Conservation (phyloP, 2,113 vertebrate genomes). For the Sisor rabdophorus region DNA sequence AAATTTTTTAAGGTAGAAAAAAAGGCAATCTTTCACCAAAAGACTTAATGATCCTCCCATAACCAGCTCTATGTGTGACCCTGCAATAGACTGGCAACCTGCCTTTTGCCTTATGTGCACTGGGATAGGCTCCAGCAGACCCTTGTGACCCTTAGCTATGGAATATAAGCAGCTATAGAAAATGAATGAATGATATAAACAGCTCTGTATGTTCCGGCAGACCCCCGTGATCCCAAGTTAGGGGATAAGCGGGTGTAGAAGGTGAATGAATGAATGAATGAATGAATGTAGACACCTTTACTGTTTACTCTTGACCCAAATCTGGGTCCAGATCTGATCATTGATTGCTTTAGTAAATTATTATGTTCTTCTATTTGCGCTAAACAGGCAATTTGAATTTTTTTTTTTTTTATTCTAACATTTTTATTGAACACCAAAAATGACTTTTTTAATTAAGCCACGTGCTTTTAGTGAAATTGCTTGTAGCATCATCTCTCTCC, state of each 20-base stretch:
- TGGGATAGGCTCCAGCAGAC: no score
- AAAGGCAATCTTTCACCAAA: constrained; percentile 19
- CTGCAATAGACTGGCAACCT: no score
- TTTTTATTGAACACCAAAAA: constrained; percentile 1
- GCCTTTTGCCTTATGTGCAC: no score
- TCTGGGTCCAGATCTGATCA: background rate
- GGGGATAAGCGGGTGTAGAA: no score
- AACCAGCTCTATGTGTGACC: no score
- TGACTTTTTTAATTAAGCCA: constrained; percentile 17
- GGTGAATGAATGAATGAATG: no score
- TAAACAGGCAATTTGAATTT: background rate
- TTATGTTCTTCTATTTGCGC: background rate
- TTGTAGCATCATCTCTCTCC: constrained; percentile 34
- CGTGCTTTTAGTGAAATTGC: constrained; percentile 21
- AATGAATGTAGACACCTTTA: no score
- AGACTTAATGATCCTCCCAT: constrained; percentile 23
- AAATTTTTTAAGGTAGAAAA: constrained; percentile 60
- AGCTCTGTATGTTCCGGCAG: no score
- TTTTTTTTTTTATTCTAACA: background rate
- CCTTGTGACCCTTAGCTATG: no score
- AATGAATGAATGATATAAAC: no score
- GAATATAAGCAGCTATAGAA: no score
- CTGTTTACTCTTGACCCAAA: background rate
- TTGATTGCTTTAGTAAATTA: background rate
- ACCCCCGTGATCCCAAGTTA: no score